Evolutionary conservation across 2,113 vertebrate genomes (phyloP), one percentile per base, ranked within the genome.

Genomic region (Notarius lentiginosus): DNA sequence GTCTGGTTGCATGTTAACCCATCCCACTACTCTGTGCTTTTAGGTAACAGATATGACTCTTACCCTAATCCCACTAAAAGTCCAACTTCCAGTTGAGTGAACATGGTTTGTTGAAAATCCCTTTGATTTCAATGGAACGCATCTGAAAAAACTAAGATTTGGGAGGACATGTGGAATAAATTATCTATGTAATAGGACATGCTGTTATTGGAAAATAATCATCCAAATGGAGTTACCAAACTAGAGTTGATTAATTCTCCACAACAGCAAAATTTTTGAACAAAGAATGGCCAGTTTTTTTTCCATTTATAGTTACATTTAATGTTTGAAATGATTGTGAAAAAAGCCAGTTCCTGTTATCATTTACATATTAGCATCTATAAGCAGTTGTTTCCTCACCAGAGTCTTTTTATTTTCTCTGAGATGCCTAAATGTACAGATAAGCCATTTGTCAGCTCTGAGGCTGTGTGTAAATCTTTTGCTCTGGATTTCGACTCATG

Each of bases 1-100:
- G 27, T 15, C 7, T n/a, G 63, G 66, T 68, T 53, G 58, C 68
- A 24, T 34, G 14, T 55, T 11, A 80, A 76, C 77, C 24, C 70
- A 65, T 63, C 53, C 22, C 51, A 53, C 75, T 82, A 66, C 58
- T 51, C 70, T 87, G 85, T 66, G 81, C 79, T 83, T 70, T 70
- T 17, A 5, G 9, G 66, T 30, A 70, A 34, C 66, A 70, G 27
- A 30, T 70, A 7, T 1, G 83, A 56, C 53, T 87, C 70, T 90
- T 86, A 87, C 58, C 66, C 81, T 84, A 84, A 89, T 87, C 84
- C 79, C 47, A 86, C 2, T 87, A 58, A 89, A 89, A 84, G 86
- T 30, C 70, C 10, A 24, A 51, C 55, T 89, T 84, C 75, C 65
- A 72, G 81, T 60, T 66, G 85, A 81, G 14, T 34, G 66, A 68